phyloP scores from a whole-genome alignment of 2,888 invertebrate genomes.

The Oligia fasciuncula region DNA sequence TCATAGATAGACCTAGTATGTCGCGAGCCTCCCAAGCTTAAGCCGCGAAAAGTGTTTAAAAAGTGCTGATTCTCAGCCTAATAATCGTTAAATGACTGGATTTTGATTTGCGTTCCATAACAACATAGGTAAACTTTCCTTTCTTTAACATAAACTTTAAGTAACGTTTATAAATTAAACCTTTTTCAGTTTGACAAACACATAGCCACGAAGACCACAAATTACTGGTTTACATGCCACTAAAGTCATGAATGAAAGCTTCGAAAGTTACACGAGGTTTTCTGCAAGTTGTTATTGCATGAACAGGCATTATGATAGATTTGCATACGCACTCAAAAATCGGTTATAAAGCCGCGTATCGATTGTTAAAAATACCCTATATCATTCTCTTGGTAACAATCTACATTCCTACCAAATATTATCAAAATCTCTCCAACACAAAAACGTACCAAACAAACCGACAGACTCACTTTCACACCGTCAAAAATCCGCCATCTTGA shows the following conservation, averaged over 20 bases:
- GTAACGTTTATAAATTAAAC: background rate
- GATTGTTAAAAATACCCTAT: background rate
- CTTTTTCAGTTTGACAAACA: background rate
- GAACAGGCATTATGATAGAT: background rate
- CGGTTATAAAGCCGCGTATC: background rate
- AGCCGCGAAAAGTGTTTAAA: background rate
- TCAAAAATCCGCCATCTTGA: conserved; percentile 33
- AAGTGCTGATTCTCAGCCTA: background rate
- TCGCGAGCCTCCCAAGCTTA: no score
- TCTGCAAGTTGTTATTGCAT: conserved; percentile 1
- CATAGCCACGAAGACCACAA: background rate
- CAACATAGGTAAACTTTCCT: background rate
- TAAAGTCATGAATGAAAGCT: conserved; percentile 28
- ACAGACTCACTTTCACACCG: conserved; percentile 18
- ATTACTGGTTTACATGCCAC: background rate
- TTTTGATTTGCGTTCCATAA: background rate
- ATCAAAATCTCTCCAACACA: background rate
- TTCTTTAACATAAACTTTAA: background rate
- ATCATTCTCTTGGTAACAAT: background rate
- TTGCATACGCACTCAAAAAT: background rate
- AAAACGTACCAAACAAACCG: background rate
- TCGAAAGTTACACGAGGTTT: conserved; percentile 8
- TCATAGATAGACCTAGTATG: no score
- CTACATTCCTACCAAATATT: background rate
- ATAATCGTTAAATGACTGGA: background rate